Conservation (phyloP, 2,888 invertebrate genomes). For the Chymomyza procnemis region DNA sequence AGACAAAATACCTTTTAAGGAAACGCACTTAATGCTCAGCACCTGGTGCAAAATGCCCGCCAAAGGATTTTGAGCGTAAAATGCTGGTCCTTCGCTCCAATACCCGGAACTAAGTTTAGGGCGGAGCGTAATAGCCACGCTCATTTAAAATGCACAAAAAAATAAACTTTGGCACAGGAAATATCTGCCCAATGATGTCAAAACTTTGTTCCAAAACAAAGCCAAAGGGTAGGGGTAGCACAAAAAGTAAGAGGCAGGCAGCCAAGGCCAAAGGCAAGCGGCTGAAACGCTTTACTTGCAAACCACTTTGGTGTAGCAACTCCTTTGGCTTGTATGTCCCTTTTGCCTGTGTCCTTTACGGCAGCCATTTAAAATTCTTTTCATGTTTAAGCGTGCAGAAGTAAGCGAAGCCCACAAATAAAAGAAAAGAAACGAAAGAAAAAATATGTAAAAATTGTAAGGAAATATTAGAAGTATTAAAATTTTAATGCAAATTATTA, state of each 20-base stretch:
- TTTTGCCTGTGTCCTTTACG: not conserved
- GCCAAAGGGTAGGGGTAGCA: not conserved
- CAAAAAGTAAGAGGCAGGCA: not conserved
- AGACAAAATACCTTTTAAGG: not conserved
- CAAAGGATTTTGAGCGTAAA: slow-evolving; percentile 50
- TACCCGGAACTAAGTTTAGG: not conserved
- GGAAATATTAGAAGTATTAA: slow-evolving; percentile 69
- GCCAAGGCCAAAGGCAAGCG: slow-evolving; percentile 1
- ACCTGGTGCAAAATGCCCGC: slow-evolving; percentile 54
- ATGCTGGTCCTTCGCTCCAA: not conserved
- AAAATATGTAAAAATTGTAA: slow-evolving; percentile 44
- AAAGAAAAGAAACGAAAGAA: slow-evolving; percentile 13
- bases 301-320: slow-evolving; percentile 23
- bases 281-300: not conserved
- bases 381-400: slow-evolving; percentile 66
- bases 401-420: slow-evolving; percentile 21
- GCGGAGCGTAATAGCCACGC: slow-evolving; percentile 18
- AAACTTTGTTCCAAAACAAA: slow-evolving; percentile 55
- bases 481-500: slow-evolving; percentile 72
- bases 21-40: slow-evolving; percentile 38
- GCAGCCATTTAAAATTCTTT: slow-evolving; percentile 62
- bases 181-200: slow-evolving; percentile 31
- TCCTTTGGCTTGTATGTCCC: slow-evolving; percentile 30
- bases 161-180: slow-evolving; percentile 30
- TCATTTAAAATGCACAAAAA: slow-evolving; percentile 60